Base-by-base conservation (phyloP, 2,888 invertebrate species). In the Phymatocera aterrima region DNA sequence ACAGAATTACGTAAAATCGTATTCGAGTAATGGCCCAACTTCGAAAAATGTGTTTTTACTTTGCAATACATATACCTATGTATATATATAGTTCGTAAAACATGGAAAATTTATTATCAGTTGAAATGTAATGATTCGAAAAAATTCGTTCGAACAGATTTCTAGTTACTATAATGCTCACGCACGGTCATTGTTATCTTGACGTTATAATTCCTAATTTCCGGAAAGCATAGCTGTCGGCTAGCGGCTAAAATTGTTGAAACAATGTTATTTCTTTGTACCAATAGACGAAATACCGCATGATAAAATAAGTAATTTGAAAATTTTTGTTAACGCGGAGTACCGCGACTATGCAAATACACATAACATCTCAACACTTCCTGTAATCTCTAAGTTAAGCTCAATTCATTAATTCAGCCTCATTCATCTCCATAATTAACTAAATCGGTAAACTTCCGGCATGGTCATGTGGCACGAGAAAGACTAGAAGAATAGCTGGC, bases 311-410 rank as follows among this genome's bases (percentile, higher is more conserved):
- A 46, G 6, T 3, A 46, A 8, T 6, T 12, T 46, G n/a, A 28
- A n/a, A 68, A 68, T 68, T 46, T 46, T 43, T 8, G 0, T 43
- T n/a, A 24, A 68, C 15, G 46, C 24, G 24, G 28, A 46, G 5
- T 8, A 34, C n/a, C 21, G 43, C 43, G 18, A 43, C 43, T 46
- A n/a, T 10, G 18, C n/a, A 57, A 57, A 24, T 57, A 21, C 3
- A 4, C 3, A 4, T 5, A 46, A 72, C 6, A 46, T n/a, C 18
- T 46, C 43, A 46, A n/a, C 40, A 60, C 77, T 54, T 68, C 77
- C 75, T 54, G 57, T 28, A 75, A 75, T 75, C 75, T 40, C 57
- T n/a, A 57, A 75, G n/a, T 75, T 54, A 75, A 72, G 57, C 57
- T 75, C 54, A 75, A 75, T 75, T 75, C 28, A n/a, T 31, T 72